Base-by-base conservation (phyloP, 2,113 vertebrate species). In the Bubo blakistoni region DNA sequence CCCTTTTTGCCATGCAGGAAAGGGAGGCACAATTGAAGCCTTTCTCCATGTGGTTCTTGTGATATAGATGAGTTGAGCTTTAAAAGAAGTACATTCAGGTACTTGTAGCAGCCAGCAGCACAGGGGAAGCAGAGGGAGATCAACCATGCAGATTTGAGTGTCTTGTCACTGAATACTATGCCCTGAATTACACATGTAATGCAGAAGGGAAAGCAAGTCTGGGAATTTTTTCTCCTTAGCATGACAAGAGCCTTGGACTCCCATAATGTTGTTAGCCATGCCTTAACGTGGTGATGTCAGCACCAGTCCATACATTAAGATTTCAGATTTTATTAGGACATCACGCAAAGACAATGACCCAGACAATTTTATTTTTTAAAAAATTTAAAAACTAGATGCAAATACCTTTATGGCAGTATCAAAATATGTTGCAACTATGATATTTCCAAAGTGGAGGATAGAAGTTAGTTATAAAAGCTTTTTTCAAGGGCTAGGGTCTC, bases 331-430 rank as follows among this genome's bases (percentile, higher is more conserved):
- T 90, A 81, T 81, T 85, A 67, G 88, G 46, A 85, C 72, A 94
- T 93, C 85, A 97, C 91, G 72, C 79, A 83, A 95, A 96, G 81
- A 87, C 86, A 96, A 96, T 92, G 94, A 93, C 27, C 26, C 24
- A 57, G 78, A 62, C 10, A 38, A 17, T 32, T 38, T 52, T 52
- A 19, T 42, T 42, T 42, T 42, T 42, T 42, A 42, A 42, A 42
- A 13, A 13, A 42, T 70, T 70, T 92, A 92, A 66, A 94, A 62
- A 13, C 32, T 13, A 85, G 71, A 70, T 80, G 73, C 76, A 78
- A 79, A 67, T 88, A 42, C 27, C 34, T 30, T 66, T 61, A n/a
- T 47, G 25, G 22, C 52, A 61, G 18, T 58, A 71, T 47, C 49
- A 76, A 38, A 72, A 40, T 78, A 38, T 76, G 22, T 83, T 86